Base-by-base conservation (phyloP, 1,140 invertebrate genomes). In the Periplaneta americana region DNA sequence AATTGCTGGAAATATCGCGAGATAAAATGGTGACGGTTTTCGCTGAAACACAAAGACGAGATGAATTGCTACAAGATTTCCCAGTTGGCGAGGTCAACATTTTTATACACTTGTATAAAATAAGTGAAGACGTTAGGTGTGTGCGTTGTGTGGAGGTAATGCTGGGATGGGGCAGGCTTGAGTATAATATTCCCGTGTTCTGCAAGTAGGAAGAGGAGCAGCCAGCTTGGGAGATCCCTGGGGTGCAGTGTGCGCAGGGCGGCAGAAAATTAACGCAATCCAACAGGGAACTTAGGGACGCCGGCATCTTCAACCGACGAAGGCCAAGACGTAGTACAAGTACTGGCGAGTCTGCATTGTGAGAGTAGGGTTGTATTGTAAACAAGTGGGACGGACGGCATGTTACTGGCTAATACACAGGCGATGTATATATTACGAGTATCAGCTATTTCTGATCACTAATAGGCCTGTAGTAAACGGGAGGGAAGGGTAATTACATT, bases 201-300 rank as follows among this genome's bases (percentile, higher is more conserved):
- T 66, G n/a, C 22, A 6, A n/a, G 48, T 66, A 66, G 22, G n/a
- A 66, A 66, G 48, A 66, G 22, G 48, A 66, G n/a, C 2, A 66
- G 6, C 48, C 48, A 28, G 48, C 22, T 66, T 66, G 22, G 22
- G 48, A 28, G 22, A 66, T 88, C 91, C 89, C 91, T 84, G 82
- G 91, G 87, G 91, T 89, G 90, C 89, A 91, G 87, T 92, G 91
- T 92, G 91, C 91, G 91, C 91, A 92, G 91, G 91, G 91, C 91
- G 91, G 91, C 91, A 92, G 91, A 92, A 92, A 92, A 92, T 92
- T 92, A 92, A 92, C 91, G 91, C 88, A 89, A 88, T 87, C 91
- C 89, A 90, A 83, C 85, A 89, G 91, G 91, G 92, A 92, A 91
- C 92, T 90, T 91, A 90, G 86, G 48, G 48, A 66, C 39, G 11